Evolutionary conservation across 1,140 invertebrate genomes (phyloP).

Genomic region (Cotesia typhae): DNA sequence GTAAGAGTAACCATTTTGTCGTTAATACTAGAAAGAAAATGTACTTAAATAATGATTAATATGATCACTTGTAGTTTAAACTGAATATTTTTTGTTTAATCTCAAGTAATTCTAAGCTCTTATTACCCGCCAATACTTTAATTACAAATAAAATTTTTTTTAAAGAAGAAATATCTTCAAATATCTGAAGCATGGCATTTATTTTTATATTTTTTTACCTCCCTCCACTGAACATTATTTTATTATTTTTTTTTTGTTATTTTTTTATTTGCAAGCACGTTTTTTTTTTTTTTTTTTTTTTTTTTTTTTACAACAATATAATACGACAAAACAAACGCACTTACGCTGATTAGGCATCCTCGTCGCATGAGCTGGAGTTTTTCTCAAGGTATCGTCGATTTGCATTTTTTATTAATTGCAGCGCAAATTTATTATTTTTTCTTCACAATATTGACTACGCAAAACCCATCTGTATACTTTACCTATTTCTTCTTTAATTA

Average conservation of each 20-base stretch:
- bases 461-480: background rate
- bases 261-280: conserved; percentile 25
- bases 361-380: conserved; percentile 41
- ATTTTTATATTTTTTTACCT: background rate
- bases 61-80: no score
- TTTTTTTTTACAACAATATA: background rate
- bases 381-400: conserved; percentile 22
- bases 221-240: background rate
- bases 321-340: conserved; percentile 17
- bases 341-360: conserved; percentile 35
- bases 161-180: background rate
- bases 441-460: background rate
- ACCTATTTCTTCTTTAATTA: background rate
- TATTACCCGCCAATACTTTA: no score
- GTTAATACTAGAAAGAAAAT: no score
- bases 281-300: conserved; percentile 14
- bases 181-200: background rate
- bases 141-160: no score
- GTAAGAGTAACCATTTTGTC: no score
- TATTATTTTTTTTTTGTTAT: conserved; percentile 5
- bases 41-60: no score
- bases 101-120: no score
- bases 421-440: background rate
- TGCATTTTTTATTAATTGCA: background rate
- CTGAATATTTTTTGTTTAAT: no score